These are phyloP conservation scores for Crossoptilon crossoptilon DNA, from an alignment of 2,797 vertebrate genomes.

Conservation along the genomic window DNA sequence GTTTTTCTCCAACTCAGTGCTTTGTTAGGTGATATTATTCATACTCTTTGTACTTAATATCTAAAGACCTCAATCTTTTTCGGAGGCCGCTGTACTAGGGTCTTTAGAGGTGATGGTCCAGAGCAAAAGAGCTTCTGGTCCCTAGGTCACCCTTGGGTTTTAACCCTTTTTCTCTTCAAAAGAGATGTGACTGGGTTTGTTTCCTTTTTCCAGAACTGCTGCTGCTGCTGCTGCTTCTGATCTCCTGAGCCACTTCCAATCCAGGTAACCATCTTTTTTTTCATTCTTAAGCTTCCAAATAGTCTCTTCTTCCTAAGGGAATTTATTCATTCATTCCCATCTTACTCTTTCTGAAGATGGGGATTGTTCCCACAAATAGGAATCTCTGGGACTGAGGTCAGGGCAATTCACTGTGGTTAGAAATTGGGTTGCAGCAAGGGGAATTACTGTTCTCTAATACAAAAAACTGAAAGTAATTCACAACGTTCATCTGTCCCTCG, in stretches of 20 bases:
- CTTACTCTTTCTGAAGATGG: background rate
- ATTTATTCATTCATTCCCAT: background rate
- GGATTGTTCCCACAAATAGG: background rate
- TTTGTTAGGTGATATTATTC: background rate
- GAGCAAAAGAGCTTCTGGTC: background rate
- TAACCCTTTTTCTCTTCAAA: background rate
- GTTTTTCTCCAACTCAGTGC: background rate
- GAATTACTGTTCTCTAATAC: background rate
- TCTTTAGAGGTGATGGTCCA: background rate
- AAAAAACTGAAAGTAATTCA: background rate
- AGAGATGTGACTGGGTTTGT: background rate
- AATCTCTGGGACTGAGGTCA: background rate
- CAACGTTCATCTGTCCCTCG: background rate
- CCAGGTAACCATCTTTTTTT: background rate
- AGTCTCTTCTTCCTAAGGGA: background rate
- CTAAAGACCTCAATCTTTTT: background rate
- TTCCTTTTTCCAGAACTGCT: background rate
- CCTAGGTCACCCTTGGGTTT: background rate
- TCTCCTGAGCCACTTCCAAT: rapidly evolving
- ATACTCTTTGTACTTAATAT: background rate
- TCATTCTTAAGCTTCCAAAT: background rate
- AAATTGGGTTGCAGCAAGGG: background rate
- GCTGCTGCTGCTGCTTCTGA: background rate
- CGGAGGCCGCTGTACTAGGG: background rate
- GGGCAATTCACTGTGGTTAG: background rate